These are phyloP conservation scores for Thinocorus orbignyianus DNA, from an alignment of 2,113 vertebrate genomes.

Conservation along the genomic window DNA sequence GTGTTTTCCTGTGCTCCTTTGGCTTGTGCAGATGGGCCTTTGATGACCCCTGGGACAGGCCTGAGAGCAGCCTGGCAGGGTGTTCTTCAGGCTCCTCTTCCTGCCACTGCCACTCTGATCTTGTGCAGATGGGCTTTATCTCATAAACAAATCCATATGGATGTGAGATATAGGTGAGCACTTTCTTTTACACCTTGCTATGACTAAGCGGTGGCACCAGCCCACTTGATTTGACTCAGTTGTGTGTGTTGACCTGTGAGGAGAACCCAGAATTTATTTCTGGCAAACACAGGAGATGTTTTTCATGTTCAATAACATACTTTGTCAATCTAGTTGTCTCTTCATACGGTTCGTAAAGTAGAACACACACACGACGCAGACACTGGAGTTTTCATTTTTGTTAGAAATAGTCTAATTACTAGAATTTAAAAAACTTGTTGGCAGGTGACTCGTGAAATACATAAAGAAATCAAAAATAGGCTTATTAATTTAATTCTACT, in stretches of 20 bases:
- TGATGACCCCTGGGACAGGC: neutral
- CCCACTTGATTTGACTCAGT: neutral
- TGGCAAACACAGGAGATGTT: neutral
- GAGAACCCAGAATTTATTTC: neutral
- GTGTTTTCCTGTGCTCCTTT: neutral
- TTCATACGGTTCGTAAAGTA: neutral
- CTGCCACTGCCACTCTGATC: neutral
- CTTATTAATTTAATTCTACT: constrained; percentile 60
- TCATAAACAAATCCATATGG: neutral
- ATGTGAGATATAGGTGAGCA: neutral
- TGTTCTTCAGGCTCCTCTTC: neutral
- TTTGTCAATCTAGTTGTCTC: neutral
- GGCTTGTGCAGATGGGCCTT: neutral
- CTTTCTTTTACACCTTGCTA: neutral
- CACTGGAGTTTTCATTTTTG: neutral
- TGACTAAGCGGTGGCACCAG: neutral
- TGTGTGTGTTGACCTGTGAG: neutral
- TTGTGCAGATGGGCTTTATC: neutral
- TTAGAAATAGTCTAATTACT: constrained; percentile 51
- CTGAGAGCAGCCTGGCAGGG: neutral
- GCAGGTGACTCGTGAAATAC: constrained; percentile 60
- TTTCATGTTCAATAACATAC: neutral
- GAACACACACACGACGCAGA: neutral
- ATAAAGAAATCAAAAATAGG: constrained; percentile 51
- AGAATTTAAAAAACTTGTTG: constrained; percentile 58